These are phyloP conservation scores for Oligia strigilis DNA, from an alignment of 2,888 invertebrate genomes.

Conservation along the genomic window DNA sequence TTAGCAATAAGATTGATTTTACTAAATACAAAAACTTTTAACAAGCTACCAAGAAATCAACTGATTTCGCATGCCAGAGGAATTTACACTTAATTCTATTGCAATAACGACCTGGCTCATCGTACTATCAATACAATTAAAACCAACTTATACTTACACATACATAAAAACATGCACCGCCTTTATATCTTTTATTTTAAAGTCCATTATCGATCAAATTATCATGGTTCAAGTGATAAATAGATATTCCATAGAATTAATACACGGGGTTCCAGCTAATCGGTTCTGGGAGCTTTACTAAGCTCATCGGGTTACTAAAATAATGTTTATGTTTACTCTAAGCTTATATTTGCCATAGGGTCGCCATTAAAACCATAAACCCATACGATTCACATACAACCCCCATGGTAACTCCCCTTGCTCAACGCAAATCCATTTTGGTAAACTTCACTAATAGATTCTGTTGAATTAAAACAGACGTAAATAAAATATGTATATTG, in stretches of 20 bases:
- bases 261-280: conserved; percentile 79
- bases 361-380: conserved; percentile 78
- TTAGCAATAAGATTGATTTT: neutral
- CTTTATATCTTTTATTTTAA: conserved; percentile 6
- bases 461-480: conserved; percentile 54
- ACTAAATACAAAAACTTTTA: no score
- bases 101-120: conserved; percentile 22
- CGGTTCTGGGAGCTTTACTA: conserved; percentile 83
- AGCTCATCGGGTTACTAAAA: conserved; percentile 89
- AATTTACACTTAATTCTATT: conserved; percentile 29
- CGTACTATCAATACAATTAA: conserved; percentile 17
- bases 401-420: conserved; percentile 58
- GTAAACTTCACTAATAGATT: conserved; percentile 60
- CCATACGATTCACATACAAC: conserved; percentile 72
- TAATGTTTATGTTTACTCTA: conserved; percentile 88
- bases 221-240: neutral
- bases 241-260: conserved; percentile 38
- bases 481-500: conserved; percentile 33
- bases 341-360: conserved; percentile 80
- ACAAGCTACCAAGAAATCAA: conserved; percentile 12
- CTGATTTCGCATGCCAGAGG: conserved; percentile 23
- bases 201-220: conserved; percentile 1
- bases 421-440: conserved; percentile 59
- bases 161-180: neutral
- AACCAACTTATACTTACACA: conserved; percentile 27